Conservation (phyloP, 2,888 invertebrate genomes). For the Apoderus coryli region DNA sequence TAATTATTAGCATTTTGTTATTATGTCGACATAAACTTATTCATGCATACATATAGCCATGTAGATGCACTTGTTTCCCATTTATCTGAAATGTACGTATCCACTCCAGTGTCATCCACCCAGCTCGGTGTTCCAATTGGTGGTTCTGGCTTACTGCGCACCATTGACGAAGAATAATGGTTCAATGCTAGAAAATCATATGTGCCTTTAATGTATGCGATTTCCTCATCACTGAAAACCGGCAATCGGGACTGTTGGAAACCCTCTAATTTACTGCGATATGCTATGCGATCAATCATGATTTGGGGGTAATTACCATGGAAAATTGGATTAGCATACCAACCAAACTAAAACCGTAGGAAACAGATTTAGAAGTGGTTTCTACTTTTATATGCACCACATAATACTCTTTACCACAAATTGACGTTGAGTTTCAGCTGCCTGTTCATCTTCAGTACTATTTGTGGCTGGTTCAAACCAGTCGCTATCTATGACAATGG, state of each 20-base stretch:
- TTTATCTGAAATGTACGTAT: slow-evolving; percentile 3
- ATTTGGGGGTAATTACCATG: slow-evolving; percentile 50
- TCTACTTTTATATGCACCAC: no score
- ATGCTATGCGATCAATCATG: slow-evolving; percentile 44
- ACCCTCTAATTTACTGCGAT: slow-evolving; percentile 44
- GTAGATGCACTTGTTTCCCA: slow-evolving; percentile 7
- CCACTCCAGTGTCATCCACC: slow-evolving; percentile 8
- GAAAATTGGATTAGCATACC: slow-evolving; percentile 42
- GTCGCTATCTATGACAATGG: slow-evolving; percentile 42
- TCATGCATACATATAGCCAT: slow-evolving; percentile 10
- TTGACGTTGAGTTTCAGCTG: slow-evolving; percentile 38
- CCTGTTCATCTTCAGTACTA: slow-evolving; percentile 39
- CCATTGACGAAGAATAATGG: slow-evolving; percentile 51
- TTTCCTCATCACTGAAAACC: slow-evolving; percentile 42
- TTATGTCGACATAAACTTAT: no score
- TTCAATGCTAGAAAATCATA: slow-evolving; percentile 64
- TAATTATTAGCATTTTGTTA: no score
- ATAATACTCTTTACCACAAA: slow-evolving; percentile 37
- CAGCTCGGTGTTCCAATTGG: slow-evolving; percentile 9
- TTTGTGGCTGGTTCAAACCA: slow-evolving; percentile 46
- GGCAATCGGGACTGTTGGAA: slow-evolving; percentile 47
- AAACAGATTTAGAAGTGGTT: no score
- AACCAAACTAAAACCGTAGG: slow-evolving; percentile 17
- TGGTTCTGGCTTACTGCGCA: slow-evolving; percentile 18
- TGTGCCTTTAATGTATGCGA: slow-evolving; percentile 43